A percentile compares a stretch with the other conserved stretches of the same genome.
These are phyloP conservation scores for Drosophila ironensis DNA, from an alignment of 1,140 invertebrate species.

Conservation along the genomic window DNA sequence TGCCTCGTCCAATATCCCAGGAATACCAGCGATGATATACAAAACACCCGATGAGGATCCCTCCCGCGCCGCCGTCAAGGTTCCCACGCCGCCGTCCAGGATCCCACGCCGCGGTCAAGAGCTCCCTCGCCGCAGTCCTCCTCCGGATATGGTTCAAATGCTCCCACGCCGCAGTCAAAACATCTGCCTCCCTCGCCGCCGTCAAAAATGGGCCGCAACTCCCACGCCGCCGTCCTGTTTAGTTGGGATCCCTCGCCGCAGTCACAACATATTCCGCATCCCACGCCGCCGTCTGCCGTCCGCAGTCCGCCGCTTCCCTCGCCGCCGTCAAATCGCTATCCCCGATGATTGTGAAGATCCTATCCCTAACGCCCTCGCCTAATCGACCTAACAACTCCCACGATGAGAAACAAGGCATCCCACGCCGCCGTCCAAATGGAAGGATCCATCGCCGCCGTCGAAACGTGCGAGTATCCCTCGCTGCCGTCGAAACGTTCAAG, in stretches of 20 bases:
- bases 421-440: constrained; percentile 18
- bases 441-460: too few species aligned
- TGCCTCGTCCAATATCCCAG: constrained; percentile 1
- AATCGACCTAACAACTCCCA: constrained; percentile 41
- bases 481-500: constrained; percentile 18
- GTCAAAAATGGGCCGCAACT: constrained; percentile 23
- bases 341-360: not conserved
- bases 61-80: constrained; percentile 39
- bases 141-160: constrained; percentile 24
- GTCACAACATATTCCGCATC: not conserved
- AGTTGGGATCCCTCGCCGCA: not conserved
- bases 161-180: constrained; percentile 55
- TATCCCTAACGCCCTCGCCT: constrained; percentile 31
- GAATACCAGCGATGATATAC: constrained; percentile 60
- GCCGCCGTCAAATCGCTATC: constrained; percentile 21
- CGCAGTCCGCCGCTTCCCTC: constrained; percentile 1
- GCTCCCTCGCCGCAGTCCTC: constrained; percentile 55
- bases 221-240: constrained; percentile 26
- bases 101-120: constrained; percentile 53
- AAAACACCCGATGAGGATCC: constrained; percentile 5
- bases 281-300: constrained; percentile 36
- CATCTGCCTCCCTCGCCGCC: constrained; percentile 57
- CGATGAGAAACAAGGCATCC: constrained; percentile 18
- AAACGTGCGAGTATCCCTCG: constrained; percentile 31
- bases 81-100: constrained; percentile 39